phyloP scores from a whole-genome alignment of 1,140 invertebrate species.

The Aricia agestis region DNA sequence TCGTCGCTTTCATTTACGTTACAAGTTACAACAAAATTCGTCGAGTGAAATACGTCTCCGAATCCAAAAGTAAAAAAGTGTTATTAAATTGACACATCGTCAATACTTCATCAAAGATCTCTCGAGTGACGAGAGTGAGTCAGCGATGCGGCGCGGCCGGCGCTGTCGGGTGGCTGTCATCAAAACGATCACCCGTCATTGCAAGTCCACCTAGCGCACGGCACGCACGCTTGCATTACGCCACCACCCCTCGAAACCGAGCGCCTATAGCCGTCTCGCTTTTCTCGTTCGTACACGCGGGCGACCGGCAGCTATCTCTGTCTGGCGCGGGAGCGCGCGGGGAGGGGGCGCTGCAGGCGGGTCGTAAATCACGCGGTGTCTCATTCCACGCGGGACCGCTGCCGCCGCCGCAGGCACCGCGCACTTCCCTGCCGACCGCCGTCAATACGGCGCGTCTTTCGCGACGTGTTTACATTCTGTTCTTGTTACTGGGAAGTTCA shows the following conservation, averaged over 20 bases:
- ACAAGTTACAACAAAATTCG: constrained; percentile 4
- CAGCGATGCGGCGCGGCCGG: constrained; percentile 54
- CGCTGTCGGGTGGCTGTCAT: constrained; percentile 61
- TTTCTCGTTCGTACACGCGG: constrained; percentile 28
- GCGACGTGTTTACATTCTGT: constrained; percentile 67
- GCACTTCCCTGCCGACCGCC: constrained; percentile 65
- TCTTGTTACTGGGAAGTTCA: constrained; percentile 51
- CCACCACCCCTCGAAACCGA: constrained; percentile 64
- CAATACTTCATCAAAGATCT: constrained; percentile 21
- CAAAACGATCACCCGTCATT: constrained; percentile 65
- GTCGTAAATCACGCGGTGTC: constrained; percentile 74
- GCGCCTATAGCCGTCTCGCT: constrained; percentile 54
- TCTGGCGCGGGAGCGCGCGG: constrained; percentile 53
- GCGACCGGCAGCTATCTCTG: constrained; percentile 36
- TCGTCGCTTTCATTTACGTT: constrained; percentile 3
- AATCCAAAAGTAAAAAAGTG: constrained; percentile 18
- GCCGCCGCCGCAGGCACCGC: constrained; percentile 67
- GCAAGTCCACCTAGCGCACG: constrained; percentile 70
- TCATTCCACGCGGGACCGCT: constrained; percentile 74
- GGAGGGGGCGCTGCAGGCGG: constrained; percentile 70
- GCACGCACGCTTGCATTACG: constrained; percentile 74
- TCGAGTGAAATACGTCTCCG: constrained; percentile 10
- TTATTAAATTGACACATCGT: constrained; percentile 19
- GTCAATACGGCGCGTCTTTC: constrained; percentile 64
- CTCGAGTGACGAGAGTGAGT: constrained; percentile 38